Evolutionary conservation across 2,113 vertebrate genomes (phyloP), one percentile per base, ranked within the genome.

Genomic region (Hemiprocne comata): DNA sequence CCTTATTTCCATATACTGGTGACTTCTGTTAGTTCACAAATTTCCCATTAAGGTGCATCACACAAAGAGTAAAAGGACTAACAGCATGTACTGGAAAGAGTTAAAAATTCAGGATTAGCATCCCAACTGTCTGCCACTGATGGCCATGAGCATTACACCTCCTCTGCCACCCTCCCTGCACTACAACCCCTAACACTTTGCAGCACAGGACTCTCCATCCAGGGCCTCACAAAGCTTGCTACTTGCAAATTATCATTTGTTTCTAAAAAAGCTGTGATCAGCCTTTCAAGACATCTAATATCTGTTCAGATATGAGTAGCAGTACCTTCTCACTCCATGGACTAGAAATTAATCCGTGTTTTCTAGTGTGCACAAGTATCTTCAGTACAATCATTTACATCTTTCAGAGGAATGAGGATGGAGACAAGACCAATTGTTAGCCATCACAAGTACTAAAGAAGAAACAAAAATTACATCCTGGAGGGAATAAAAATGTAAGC

Each of bases 191-290:
- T 11, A 36, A 14, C 3, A 14, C 10, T 9, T 33, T 44, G 8
- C 61, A 58, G 11, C 2, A 2, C 0, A n/a, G 4, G 2, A 54
- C 7, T 13, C 16, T 4, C 20, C 23, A 42, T 31, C 36, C 33
- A 73, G 15, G 58, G 11, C 23, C 46, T 48, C 50, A 57, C 1
- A 13, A 2, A 6, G 31, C 11, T 20, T 48, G 19, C 17, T 29
- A 42, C 3, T 2, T 28, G 13, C 17, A 77, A 58, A 36, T 36
- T 58, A 3, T 2, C 18, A 17, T 31, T 53, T 51, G 0, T 42
- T 76, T 55, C 34, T 23, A 31, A 33, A 75, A 21, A 25, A n/a
- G 2, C 7, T 17, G 9, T 6, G 4, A 12, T 29, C 33, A 55
- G 8, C 7, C 36, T 58, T 80, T 69, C 17, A 42, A 69, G 33